Conservation (phyloP, 2,797 vertebrate genomes). For the Dromococcyx pavoninus region DNA sequence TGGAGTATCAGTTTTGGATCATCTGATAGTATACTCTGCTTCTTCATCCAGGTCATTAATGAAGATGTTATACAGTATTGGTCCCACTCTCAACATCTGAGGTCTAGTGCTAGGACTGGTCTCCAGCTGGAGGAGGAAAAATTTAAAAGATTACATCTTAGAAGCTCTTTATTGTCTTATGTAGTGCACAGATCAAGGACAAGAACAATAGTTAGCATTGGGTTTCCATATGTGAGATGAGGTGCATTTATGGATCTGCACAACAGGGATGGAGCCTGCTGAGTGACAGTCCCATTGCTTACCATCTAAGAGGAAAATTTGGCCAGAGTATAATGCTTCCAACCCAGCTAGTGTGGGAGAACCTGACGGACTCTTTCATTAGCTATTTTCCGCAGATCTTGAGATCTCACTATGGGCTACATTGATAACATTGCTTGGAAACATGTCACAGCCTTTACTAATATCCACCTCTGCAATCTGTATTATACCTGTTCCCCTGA, state of each 20-base stretch:
- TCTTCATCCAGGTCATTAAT: not conserved
- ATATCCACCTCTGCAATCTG: not conserved
- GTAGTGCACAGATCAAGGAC: not conserved
- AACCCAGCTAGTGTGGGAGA: not conserved
- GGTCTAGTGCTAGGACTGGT: not conserved
- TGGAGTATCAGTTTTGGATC: not conserved
- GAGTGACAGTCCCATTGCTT: not conserved
- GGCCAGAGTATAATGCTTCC: not conserved
- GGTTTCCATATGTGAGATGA: not conserved
- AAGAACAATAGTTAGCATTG: not conserved
- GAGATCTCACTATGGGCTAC: not conserved
- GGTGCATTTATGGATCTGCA: not conserved
- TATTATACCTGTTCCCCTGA: not conserved
- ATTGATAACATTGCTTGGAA: not conserved
- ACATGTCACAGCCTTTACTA: not conserved
- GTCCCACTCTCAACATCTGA: not conserved
- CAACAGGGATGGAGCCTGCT: not conserved
- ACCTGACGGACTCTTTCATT: not conserved
- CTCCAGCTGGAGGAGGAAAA: not conserved
- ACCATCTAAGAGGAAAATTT: not conserved
- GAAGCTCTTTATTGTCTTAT: not conserved
- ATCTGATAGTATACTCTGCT: not conserved
- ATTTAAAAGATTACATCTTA: not conserved
- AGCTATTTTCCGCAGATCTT: not conserved
- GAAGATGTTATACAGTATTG: not conserved